Percentiles rank a stretch among this genome's conserved stretches.
Conservation (phyloP, 2,113 vertebrate species). For the Elephantulus edwardii region DNA sequence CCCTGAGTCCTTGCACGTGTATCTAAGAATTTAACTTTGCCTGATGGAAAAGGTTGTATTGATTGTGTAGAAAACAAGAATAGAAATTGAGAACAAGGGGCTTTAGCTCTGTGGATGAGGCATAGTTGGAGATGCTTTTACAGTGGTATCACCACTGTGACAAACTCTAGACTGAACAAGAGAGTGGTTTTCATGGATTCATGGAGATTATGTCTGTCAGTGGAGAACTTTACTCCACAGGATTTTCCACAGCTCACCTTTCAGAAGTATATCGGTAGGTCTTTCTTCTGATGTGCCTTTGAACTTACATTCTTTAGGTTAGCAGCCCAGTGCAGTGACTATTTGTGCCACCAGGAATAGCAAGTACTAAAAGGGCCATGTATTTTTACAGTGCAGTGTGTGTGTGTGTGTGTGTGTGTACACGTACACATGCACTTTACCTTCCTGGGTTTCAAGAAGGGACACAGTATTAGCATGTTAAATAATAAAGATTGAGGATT, state of each 20-base stretch:
- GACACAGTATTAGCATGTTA: neutral
- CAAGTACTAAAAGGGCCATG: neutral
- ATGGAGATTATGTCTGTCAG: neutral
- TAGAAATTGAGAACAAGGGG: neutral
- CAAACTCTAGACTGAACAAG: neutral
- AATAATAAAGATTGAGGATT: too few relatives aligned
- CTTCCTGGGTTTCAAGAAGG: constrained; percentile 27
- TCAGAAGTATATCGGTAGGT: neutral
- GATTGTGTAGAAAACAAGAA: neutral
- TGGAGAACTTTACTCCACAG: neutral
- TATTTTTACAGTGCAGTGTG: neutral
- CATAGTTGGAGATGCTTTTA: neutral
- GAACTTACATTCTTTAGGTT: neutral
- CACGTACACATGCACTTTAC: neutral
- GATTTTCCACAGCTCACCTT: neutral
- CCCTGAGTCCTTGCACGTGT: neutral
- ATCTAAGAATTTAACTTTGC: constrained; percentile 50
- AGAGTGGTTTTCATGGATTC: neutral
- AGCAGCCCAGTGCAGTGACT: neutral
- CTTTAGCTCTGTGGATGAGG: neutral
- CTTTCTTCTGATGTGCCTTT: neutral
- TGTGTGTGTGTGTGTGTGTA: too few relatives aligned
- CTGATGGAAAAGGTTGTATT: constrained; percentile 29
- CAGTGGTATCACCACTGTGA: neutral
- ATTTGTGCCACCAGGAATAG: neutral